Conservation (phyloP, 2,888 invertebrate species). For the Mimumesa dahlbomi region DNA sequence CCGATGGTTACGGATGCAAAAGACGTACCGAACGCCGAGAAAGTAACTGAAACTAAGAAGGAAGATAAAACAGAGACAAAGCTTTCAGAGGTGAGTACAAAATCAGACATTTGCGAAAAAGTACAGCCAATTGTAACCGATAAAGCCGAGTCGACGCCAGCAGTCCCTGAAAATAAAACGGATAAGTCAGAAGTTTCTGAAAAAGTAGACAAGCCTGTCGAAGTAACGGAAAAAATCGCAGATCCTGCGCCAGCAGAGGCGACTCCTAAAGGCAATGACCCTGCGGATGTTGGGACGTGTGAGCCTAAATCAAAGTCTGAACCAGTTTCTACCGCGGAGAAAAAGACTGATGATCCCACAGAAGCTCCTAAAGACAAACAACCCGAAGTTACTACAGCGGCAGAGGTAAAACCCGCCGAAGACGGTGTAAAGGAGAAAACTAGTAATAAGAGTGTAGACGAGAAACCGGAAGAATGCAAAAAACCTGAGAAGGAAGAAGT, state of each 20-base stretch:
- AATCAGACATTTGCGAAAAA: conserved; percentile 35
- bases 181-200: conserved; percentile 37
- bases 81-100: conserved; percentile 37
- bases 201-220: conserved; percentile 37
- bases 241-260: conserved; percentile 30
- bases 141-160: conserved; percentile 16
- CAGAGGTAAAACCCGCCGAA: conserved; percentile 47
- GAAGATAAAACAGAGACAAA: conserved; percentile 36
- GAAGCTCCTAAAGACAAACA: conserved; percentile 42
- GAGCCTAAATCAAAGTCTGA: conserved; percentile 49
- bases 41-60: conserved; percentile 12
- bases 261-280: conserved; percentile 27
- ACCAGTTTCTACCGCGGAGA: conserved; percentile 51
- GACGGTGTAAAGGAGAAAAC: conserved; percentile 27
- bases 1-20: conserved; percentile 43
- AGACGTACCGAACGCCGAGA: conserved; percentile 45
- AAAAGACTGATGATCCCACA: conserved; percentile 60
- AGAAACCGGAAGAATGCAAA: conserved; percentile 45
- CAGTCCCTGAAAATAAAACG: conserved; percentile 28
- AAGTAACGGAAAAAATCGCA: conserved; percentile 40
- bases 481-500: conserved; percentile 36
- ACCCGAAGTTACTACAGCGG: conserved; percentile 25
- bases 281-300: conserved; percentile 22
- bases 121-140: conserved; percentile 17
- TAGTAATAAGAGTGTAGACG: conserved; percentile 25